phyloP scores from a whole-genome alignment of 2,113 vertebrate genomes.

The Sprattus sprattus region DNA sequence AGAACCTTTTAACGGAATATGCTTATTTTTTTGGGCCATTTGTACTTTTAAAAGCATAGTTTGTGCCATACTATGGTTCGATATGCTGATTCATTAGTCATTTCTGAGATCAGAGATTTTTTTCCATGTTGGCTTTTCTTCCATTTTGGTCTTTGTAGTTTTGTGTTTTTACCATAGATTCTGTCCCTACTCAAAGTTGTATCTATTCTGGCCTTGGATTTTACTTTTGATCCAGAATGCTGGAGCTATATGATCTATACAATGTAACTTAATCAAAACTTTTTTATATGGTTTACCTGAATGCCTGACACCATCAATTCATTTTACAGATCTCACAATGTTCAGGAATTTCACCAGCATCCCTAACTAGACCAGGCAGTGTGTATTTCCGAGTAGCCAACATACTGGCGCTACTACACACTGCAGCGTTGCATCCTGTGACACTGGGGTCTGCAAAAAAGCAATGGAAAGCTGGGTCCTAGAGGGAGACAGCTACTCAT shows the following conservation, averaged over 20 bases:
- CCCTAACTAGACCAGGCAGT: neutral
- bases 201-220: neutral
- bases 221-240: neutral
- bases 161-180: neutral
- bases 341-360: neutral
- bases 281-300: neutral
- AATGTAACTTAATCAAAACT: neutral
- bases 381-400: neutral
- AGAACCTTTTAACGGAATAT: neutral
- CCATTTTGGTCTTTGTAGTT: neutral
- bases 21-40: neutral
- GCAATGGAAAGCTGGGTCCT: slow-evolving; percentile 77
- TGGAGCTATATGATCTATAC: neutral
- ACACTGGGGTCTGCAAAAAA: slow-evolving; percentile 59
- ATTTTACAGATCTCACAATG: slow-evolving; percentile 30
- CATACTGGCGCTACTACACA: neutral
- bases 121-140: neutral
- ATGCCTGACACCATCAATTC: neutral
- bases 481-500: slow-evolving; percentile 72
- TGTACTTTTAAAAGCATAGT: neutral
- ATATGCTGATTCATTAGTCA: neutral
- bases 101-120: neutral
- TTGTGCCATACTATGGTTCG: neutral
- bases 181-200: neutral
- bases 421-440: slow-evolving; percentile 25